Percentiles rank a stretch among this genome's conserved stretches.
Conservation (phyloP, 2,113 vertebrate species). For the Ctenodactylus gundi region DNA sequence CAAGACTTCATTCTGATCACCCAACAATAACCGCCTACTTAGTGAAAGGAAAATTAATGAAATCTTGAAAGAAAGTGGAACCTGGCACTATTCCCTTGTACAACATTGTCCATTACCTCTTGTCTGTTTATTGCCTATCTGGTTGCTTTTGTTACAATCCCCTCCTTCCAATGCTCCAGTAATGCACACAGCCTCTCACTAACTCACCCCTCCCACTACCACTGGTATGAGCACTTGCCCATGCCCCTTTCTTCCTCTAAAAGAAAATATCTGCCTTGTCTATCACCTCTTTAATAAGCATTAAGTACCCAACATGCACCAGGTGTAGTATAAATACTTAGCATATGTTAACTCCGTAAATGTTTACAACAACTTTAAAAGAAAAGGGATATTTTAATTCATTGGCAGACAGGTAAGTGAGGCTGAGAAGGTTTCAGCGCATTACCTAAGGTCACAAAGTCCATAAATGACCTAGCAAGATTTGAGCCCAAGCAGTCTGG, state of each 20-base stretch:
- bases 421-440: neutral
- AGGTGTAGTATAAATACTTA: neutral
- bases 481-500: neutral
- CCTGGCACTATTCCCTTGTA: neutral
- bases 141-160: neutral
- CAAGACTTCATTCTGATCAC: neutral
- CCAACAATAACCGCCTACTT: neutral
- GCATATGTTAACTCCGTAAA: neutral
- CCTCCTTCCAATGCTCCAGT: rapidly evolving
- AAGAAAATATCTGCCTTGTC: neutral
- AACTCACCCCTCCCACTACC: neutral
- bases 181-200: too few relatives aligned
- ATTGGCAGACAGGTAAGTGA: neutral
- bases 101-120: neutral
- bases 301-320: neutral
- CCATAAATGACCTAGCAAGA: neutral
- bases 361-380: neutral
- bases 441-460: neutral
- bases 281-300: neutral
- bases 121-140: neutral
- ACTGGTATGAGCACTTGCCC: neutral
- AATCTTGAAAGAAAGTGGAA: neutral
- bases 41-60: neutral
- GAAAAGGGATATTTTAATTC: neutral
- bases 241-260: neutral